Evolutionary conservation across 2,113 vertebrate species (phyloP).

Genomic region (Tragelaphus scriptus): DNA sequence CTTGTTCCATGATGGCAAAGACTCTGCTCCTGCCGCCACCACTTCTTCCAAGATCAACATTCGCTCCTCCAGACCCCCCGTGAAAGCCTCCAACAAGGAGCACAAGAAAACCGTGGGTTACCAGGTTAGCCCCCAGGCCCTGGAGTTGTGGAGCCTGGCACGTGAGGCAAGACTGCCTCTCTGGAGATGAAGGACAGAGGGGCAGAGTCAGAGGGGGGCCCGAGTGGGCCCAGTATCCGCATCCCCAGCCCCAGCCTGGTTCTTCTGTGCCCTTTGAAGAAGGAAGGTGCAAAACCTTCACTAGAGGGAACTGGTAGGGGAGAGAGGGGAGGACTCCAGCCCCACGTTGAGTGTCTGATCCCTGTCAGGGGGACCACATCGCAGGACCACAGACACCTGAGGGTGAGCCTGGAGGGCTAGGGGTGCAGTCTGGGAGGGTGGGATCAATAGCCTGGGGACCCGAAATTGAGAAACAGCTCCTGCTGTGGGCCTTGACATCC

Average conservation of each 20-base stretch:
- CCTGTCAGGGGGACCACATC: rapidly evolving
- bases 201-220: background rate
- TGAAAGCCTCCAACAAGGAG: conserved; percentile 90
- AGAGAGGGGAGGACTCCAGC: rapidly evolving
- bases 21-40: background rate
- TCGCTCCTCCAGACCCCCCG: conserved; percentile 80
- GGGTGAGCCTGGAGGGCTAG: background rate
- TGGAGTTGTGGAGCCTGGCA: rapidly evolving
- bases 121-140: conserved; percentile 82
- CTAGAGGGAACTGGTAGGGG: background rate
- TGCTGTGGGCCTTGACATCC: background rate
- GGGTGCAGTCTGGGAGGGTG: background rate
- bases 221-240: rapidly evolving
- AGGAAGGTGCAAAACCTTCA: background rate
- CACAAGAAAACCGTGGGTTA: conserved; percentile 94
- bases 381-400: background rate
- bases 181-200: background rate
- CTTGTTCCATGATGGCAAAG: conserved; percentile 88
- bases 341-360: too few species aligned
- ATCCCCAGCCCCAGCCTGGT: background rate
- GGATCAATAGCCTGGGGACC: background rate
- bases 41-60: conserved; percentile 82
- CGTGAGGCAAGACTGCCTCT: rapidly evolving
- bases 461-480: rapidly evolving
- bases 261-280: background rate